Evolutionary conservation across 2,888 invertebrate genomes (phyloP).

Genomic region (Colletes collaris): DNA sequence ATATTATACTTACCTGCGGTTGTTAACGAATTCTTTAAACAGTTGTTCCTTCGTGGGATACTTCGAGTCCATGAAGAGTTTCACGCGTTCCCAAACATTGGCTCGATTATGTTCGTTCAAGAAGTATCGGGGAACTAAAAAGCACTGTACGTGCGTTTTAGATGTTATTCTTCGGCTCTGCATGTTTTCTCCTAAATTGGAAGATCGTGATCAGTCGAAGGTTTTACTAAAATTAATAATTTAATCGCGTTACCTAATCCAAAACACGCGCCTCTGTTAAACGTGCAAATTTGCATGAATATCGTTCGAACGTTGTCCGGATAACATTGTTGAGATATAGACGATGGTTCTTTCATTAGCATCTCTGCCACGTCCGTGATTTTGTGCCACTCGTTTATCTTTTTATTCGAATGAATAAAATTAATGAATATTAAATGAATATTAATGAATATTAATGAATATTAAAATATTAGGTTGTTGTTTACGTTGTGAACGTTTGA

Average conservation of each 20-base stretch:
- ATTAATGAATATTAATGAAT: not conserved
- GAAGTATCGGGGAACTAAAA: conserved; percentile 89
- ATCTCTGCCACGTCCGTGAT: conserved; percentile 77
- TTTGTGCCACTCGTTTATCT: conserved; percentile 80
- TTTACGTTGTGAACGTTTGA: no score
- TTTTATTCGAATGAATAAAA: not conserved
- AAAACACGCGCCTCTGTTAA: conserved; percentile 87
- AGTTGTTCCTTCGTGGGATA: conserved; percentile 86
- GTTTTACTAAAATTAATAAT: not conserved
- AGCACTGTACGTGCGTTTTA: conserved; percentile 86
- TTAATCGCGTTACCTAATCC: conserved; percentile 84
- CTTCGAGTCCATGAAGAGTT: conserved; percentile 85
- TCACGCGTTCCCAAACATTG: conserved; percentile 87
- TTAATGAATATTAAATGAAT: no score
- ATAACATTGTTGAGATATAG: conserved; percentile 68
- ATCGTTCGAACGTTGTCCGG: conserved; percentile 76
- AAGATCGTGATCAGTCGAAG: not conserved
- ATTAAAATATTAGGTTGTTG: no score
- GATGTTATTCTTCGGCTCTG: conserved; percentile 88
- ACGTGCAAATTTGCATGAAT: conserved; percentile 85
- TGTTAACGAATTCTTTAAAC: conserved; percentile 85
- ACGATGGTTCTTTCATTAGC: conserved; percentile 76
- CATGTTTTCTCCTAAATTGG: conserved; percentile 85
- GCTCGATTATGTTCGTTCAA: conserved; percentile 87
- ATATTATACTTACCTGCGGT: conserved; percentile 79